Evolutionary conservation across 1,140 invertebrate species (phyloP), one percentile per base, ranked within the genome.

Genomic region (Drosophila pachea): DNA sequence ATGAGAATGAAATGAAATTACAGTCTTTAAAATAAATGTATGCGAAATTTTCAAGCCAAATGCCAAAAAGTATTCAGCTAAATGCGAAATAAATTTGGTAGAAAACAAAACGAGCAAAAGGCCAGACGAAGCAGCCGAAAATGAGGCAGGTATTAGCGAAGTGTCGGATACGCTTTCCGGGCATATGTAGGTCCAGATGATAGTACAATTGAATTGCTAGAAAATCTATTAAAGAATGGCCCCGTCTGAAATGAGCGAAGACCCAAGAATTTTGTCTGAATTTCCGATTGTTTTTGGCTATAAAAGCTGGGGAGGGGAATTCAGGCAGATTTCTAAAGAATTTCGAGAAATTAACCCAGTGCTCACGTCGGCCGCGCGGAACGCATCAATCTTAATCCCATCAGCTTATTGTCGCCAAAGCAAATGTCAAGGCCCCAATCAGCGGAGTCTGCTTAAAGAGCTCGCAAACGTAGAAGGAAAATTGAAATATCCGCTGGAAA

Each of bases 1-100:
- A 86, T 79, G 78, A 61, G 73, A 76, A 83, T 83, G 76, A 83
- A 83, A 83, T 61, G 65, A 83, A 83, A 83, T 83, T 86, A 84
- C 79, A 84, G 81, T 86, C 79, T 86, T 86, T 84, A 84, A 84
- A 84, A 76, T 84, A 84, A 84, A 86, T 84, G 79, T 86, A 81
- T 83, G 81, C 78, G 68, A 75, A 84, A 84, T 84, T 74, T 74
- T 62, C 78, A 53, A 63, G 67, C 62, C 66, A 68, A 83, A 76
- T 75, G 78, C 71, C 68, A 78, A 75, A 84, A 86, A 83, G 79
- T 79, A 83, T 83, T 86, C 79, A 86, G 76, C 73, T 86, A 84
- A 84, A 86, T 84, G 79, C 69, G 79, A 84, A 84, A 84, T 84
- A 84, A 84, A 84, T 84, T 84, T 86, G 76, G 55, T 71, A 69